Percentiles rank a stretch among this genome's conserved stretches.
Conservation (phyloP, 2,888 invertebrate species). For the Acronicta aceris region DNA sequence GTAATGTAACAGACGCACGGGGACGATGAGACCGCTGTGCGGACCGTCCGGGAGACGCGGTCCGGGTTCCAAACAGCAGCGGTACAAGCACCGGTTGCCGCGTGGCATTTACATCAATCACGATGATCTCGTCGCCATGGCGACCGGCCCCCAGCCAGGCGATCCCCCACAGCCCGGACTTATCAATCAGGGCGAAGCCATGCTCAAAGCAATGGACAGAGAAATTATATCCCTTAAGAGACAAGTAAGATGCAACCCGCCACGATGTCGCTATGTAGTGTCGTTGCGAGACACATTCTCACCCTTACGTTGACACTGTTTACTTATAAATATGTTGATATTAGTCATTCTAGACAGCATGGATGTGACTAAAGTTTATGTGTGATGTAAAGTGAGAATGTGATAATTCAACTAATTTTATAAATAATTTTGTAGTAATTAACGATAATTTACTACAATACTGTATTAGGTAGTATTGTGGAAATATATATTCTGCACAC, state of each 20-base stretch:
- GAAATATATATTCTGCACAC: slow-evolving; percentile 86
- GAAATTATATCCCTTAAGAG: slow-evolving; percentile 98
- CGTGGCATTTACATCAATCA: slow-evolving; percentile 99
- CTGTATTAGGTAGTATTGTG: slow-evolving; percentile 66
- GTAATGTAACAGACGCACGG: slow-evolving; percentile 92
- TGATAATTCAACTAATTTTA: slow-evolving; percentile 65
- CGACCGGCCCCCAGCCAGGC: slow-evolving; percentile 92
- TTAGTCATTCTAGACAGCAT: slow-evolving; percentile 46
- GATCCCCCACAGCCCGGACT: slow-evolving; percentile 85
- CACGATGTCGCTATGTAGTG: slow-evolving; percentile 75
- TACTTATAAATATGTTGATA: slow-evolving; percentile 32
- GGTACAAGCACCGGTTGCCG: slow-evolving; percentile 96
- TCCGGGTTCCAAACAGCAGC: slow-evolving; percentile 85
- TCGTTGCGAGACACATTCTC: slow-evolving; percentile 78
- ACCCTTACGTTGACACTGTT: slow-evolving; percentile 72
- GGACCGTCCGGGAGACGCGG: slow-evolving; percentile 91
- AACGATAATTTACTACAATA: slow-evolving; percentile 63
- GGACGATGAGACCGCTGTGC: slow-evolving; percentile 93
- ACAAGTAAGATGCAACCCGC: slow-evolving; percentile 94
- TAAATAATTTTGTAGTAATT: slow-evolving; percentile 63
- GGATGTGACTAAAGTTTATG: slow-evolving; percentile 58
- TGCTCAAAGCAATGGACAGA: slow-evolving; percentile 97
- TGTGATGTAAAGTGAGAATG: slow-evolving; percentile 82
- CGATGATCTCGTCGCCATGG: slow-evolving; percentile 98
- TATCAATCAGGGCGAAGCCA: slow-evolving; percentile 93